phyloP scores from a whole-genome alignment of 1,140 invertebrate species.

The Pygmarrhopalites habei region DNA sequence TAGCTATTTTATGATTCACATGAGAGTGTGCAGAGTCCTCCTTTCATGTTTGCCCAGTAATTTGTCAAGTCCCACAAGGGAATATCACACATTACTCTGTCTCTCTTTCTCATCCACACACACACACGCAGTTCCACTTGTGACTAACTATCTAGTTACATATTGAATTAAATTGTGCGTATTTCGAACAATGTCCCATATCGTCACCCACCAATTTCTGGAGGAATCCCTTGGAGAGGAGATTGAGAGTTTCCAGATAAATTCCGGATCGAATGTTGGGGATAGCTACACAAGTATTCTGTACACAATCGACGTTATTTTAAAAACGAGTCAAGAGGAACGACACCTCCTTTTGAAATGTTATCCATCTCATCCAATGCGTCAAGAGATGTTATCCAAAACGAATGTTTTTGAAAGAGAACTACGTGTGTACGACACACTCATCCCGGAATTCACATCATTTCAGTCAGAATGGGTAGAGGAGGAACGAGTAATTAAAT shows the following conservation, averaged over 20 bases:
- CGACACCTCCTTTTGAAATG: neutral
- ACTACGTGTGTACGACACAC: neutral
- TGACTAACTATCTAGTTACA: no score
- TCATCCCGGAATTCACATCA: neutral
- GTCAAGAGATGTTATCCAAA: neutral
- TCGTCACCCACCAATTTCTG: neutral
- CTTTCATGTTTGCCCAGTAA: no score
- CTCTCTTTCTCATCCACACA: no score
- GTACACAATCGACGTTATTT: neutral
- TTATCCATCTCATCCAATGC: neutral
- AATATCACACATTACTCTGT: no score
- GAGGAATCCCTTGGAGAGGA: neutral
- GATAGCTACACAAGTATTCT: conserved; percentile 1
- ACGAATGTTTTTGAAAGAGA: neutral
- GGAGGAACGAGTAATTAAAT: neutral
- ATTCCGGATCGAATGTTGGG: neutral
- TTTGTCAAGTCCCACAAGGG: no score
- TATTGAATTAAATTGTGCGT: no score
- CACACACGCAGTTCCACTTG: no score
- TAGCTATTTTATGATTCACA: no score
- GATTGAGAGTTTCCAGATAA: neutral
- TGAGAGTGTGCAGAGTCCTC: no score
- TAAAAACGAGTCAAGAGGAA: neutral
- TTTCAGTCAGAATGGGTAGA: neutral
- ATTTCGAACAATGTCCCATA: no score